Evolutionary conservation across 2,113 vertebrate species (phyloP), one percentile per base, ranked within the genome.

Genomic region (Macrotus californicus): DNA sequence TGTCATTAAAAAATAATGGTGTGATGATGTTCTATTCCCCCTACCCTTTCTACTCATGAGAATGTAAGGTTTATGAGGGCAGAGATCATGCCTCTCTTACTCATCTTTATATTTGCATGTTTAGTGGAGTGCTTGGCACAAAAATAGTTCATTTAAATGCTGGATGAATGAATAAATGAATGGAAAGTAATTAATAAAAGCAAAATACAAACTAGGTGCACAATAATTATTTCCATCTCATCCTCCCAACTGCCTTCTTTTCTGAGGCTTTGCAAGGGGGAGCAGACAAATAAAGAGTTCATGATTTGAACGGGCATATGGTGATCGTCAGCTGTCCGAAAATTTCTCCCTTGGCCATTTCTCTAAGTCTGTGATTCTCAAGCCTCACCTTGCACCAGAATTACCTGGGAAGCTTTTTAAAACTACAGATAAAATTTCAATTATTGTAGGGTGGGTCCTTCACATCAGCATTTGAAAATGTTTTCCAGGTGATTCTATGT

Each of bases 141-240:
- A 31, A 91, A 91, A 48, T 19, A 91, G 4, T 26, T 96, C 64
- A 93, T 83, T 73, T 73, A 52, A 93, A 90, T 75, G 11, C 80
- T 87, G 29, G 22, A n/a, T 84, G 43, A 69, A 67, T 69, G 21
- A 91, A 46, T 94, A 70, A 64, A 39, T 88, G 39, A 84, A 39
- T 86, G 16, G 85, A 92, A 95, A 36, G 13, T 59, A 39, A 84
- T n/a, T 14, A 79, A 79, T 52, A 86, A 87, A 76, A 93, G 36
- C 39, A 67, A 92, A 88, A 76, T 19, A 43, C 12, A 70, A 93
- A 72, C 84, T 72, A 72, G 31, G 4, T 87, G 26, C 46, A 73
- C 10, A 22, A 11, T 36, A 24, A 34, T 67, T 3, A 77, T 48
- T 87, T 86, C 61, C 9, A 76, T 34, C 16, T 13, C 19, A 39